Evolutionary conservation across 2,797 vertebrate species (phyloP), one percentile per base, ranked within the genome.

Genomic region (Phylloscopus collybita): DNA sequence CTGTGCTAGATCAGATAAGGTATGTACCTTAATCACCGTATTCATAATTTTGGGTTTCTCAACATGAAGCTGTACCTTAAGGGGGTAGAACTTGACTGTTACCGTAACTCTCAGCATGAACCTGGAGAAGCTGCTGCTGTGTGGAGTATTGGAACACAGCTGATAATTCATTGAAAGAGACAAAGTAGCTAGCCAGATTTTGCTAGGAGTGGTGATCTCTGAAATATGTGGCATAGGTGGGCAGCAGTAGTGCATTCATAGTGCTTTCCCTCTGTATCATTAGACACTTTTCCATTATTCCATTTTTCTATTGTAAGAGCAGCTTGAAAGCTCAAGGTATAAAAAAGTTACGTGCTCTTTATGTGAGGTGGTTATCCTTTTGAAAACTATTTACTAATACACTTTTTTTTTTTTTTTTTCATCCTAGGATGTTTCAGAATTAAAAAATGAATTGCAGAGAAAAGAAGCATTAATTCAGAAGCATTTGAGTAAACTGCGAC

Each of bases 391-490:
- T 71, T 73, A 66, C 26, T 89, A 66, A 89, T n/a, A 50, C 3
- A 13, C 10, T 1, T 27, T 38, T 27, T 34, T 34, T 34, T 34
- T 34, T 34, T 34, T 34, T 86, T 86, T 80, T 73, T 95, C 51
- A 79, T 57, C 61, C 32, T 32, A 99, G 99, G 99, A 99, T 91
- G 98, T 99, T 89, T 99, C 99, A 18, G 99, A 99, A 90, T 98
- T 99, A 61, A 98, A 98, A 93, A 99, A 99, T 71, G 99, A 99
- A 92, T 95, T 99, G 10, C 99, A 99, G 97, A 98, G 99, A 92
- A 99, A 99, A 96, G 99, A 99, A 80, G 88, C 98, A 2, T 97
- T 99, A 90, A 99, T 99, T 93, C 99, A 99, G 98, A 99, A 99
- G 88, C 99, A 99, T 90, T 96, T 99, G 91, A 93, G 98, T 26